Conservation (phyloP, 2,113 vertebrate species). For the Rostratula benghalensis region DNA sequence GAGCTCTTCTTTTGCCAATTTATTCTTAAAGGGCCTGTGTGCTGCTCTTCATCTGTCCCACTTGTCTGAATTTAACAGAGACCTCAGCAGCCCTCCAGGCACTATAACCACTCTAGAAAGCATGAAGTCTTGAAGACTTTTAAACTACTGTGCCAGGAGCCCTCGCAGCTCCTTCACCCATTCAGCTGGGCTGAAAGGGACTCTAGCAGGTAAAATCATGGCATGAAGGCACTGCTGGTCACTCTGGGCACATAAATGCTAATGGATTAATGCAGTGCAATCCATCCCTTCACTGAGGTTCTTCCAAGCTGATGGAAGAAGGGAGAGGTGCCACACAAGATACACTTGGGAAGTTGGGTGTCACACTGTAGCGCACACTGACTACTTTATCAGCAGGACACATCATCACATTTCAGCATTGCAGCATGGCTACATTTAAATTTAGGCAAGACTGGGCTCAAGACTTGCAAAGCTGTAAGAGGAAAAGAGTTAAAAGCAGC, state of each 20-base stretch:
- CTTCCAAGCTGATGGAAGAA: not conserved
- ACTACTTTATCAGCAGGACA: not conserved
- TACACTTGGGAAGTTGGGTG: not conserved
- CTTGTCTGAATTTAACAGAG: not conserved
- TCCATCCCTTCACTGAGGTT: not conserved
- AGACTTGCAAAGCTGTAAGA: not conserved
- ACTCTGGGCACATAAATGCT: not conserved
- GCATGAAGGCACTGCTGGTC: not conserved
- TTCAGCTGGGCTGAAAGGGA: not conserved
- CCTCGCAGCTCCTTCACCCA: not conserved
- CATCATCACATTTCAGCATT: not conserved
- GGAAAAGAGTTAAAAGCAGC: not conserved
- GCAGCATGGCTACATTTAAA: not conserved
- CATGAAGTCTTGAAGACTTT: not conserved
- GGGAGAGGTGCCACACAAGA: not conserved
- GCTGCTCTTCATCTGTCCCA: not conserved
- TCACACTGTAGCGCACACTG: rapidly evolving
- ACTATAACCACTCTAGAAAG: rapidly evolving
- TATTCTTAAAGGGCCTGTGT: constrained; percentile 68
- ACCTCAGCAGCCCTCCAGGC: rapidly evolving
- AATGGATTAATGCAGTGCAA: not conserved
- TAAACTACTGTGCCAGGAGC: not conserved
- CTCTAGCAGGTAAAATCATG: not conserved
- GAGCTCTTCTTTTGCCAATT: constrained; percentile 63
- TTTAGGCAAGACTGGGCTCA: not conserved